Evolutionary conservation across 2,888 invertebrate species (phyloP), one percentile per base, ranked within the genome.

Genomic region (Ormyrus rosae): DNA sequence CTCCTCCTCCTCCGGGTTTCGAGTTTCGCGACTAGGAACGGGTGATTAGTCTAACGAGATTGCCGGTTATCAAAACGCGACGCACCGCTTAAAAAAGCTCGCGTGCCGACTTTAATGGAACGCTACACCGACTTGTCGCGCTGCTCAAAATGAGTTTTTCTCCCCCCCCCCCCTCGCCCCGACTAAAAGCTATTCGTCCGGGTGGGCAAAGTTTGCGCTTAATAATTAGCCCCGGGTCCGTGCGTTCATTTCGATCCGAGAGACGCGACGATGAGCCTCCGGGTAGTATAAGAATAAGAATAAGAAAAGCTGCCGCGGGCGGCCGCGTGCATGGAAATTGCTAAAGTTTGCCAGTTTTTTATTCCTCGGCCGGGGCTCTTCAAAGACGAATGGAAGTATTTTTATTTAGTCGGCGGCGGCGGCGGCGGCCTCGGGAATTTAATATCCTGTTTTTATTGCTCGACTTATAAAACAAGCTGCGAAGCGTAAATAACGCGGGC

Each of bases 161-260:
- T 34, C 34, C 34, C 34, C 45, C n/a, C 19, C 19, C 2, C 4
- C 34, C 45, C n/a, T n/a, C 13, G 13, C 13, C 13, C 13, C 13
- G 48, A 11, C 46, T 46, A 46, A 64, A 64, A 64, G 61, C 68
- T 76, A 55, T 4, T 60, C 55, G 34, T 76, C 13, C 6, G 6
- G 13, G 3, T 2, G 51, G 13, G 61, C 11, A 51, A 63, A 76
- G 19, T 76, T 76, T 63, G 64, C 34, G 63, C 55, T 76, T 63
- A 63, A 70, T 50, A 76, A 69, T 76, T 76, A 70, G 76, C 50
- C 50, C 45, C 6, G 34, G 53, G 1, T 48, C 3, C 56, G 19
- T 46, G 13, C 67, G 50, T 63, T 76, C 63, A 69, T 76, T 76
- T 76, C 67, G 69, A 70, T 76, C 34, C 69, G 48, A 63, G 48